Evolutionary conservation across 2,797 vertebrate genomes (phyloP).

Genomic region (Thripadectes ignobilis): DNA sequence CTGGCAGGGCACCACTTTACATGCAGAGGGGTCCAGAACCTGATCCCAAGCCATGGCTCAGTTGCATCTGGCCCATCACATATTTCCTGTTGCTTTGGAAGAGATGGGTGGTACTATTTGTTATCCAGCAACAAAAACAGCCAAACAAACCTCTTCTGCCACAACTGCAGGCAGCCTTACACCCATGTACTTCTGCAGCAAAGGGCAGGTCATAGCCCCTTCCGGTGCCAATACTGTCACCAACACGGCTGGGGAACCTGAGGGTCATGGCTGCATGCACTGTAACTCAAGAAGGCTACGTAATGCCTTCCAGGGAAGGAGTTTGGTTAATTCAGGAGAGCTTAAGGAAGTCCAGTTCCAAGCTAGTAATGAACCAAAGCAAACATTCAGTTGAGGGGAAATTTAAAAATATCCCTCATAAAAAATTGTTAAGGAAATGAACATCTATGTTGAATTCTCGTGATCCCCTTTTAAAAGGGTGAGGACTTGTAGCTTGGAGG

Average conservation of each 20-base stretch:
- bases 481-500: neutral
- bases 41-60: neutral
- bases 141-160: neutral
- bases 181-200: neutral
- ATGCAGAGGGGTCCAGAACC: neutral
- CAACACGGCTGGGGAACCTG: neutral
- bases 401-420: fast-evolving
- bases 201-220: neutral
- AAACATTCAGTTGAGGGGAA: neutral
- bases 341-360: neutral
- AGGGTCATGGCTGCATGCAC: neutral
- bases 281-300: neutral
- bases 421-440: neutral
- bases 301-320: neutral
- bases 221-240: neutral
- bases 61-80: neutral
- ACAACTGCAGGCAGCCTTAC: neutral
- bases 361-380: neutral
- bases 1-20: neutral
- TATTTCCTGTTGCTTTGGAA: neutral
- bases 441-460: neutral
- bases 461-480: neutral
- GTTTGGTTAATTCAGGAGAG: neutral
- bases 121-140: neutral
- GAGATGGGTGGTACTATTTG: neutral